A percentile compares a stretch with the other conserved stretches of the same genome.
phyloP scores from a whole-genome alignment of 2,888 invertebrate genomes.

The Drosophila incognita region DNA sequence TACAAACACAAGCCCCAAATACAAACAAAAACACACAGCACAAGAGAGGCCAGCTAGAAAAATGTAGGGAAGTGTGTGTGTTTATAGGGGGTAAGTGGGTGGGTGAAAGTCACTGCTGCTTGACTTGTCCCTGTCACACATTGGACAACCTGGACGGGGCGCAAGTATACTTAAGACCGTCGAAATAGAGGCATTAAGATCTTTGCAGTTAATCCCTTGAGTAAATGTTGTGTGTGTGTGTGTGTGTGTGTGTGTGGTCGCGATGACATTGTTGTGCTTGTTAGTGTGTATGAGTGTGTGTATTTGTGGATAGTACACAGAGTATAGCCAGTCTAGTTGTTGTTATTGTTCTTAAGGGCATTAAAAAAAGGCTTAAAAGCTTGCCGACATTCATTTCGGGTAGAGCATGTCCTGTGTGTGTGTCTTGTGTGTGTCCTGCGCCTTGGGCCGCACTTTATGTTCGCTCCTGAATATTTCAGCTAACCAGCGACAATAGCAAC shows the following conservation, averaged over 20 bases:
- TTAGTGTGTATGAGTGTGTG: slow-evolving; percentile 13
- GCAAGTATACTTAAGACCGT: slow-evolving; percentile 82
- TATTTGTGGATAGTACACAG: slow-evolving; percentile 34
- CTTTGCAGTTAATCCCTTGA: slow-evolving; percentile 83
- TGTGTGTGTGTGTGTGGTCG: slow-evolving; percentile 44
- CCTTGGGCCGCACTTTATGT: slow-evolving; percentile 58
- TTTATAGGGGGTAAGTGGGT: not conserved
- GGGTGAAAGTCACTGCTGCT: slow-evolving; percentile 62
- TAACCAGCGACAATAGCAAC: slow-evolving; percentile 39
- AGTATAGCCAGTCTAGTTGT: slow-evolving; percentile 65
- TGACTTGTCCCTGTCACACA: slow-evolving; percentile 77
- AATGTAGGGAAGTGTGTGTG: slow-evolving; percentile 25
- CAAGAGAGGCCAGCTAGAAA: slow-evolving; percentile 73
- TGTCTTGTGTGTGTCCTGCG: slow-evolving; percentile 36
- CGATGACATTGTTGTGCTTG: slow-evolving; percentile 57
- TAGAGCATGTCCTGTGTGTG: slow-evolving; percentile 2
- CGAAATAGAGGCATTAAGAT: slow-evolving; percentile 82
- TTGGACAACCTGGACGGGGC: slow-evolving; percentile 55
- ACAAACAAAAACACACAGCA: slow-evolving; percentile 66
- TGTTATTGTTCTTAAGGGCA: slow-evolving; percentile 60
- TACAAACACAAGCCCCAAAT: slow-evolving; percentile 68
- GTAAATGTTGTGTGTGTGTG: slow-evolving; percentile 76
- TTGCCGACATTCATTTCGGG: slow-evolving; percentile 69
- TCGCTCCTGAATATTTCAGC: slow-evolving; percentile 58
- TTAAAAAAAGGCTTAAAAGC: slow-evolving; percentile 82